These are phyloP conservation scores for Ochropleura leucogaster DNA, from an alignment of 2,888 invertebrate genomes.

Conservation along the genomic window DNA sequence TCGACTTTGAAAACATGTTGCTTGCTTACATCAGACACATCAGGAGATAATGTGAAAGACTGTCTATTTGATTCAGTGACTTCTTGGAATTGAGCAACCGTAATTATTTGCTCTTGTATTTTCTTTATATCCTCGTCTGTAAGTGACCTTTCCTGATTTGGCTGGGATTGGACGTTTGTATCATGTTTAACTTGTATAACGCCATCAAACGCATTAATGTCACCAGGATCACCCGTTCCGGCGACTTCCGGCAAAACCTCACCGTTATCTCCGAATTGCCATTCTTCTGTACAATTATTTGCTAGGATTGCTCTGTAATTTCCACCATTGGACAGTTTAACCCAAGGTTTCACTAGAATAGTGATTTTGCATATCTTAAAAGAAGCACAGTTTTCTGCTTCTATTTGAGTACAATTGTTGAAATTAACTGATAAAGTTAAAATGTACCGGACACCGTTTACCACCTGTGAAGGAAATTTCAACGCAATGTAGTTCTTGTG, in stretches of 20 bases:
- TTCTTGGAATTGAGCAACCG: slow-evolving; percentile 66
- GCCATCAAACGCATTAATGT: slow-evolving; percentile 74
- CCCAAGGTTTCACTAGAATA: slow-evolving; percentile 92
- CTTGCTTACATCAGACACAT: slow-evolving; percentile 58
- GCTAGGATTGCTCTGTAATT: slow-evolving; percentile 91
- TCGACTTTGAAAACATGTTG: slow-evolving; percentile 68
- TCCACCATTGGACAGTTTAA: slow-evolving; percentile 89
- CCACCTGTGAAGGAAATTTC: slow-evolving; percentile 84
- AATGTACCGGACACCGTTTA: slow-evolving; percentile 91
- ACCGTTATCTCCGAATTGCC: slow-evolving; percentile 86
- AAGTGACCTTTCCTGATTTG: slow-evolving; percentile 73
- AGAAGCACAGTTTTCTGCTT: slow-evolving; percentile 74
- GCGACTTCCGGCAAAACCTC: slow-evolving; percentile 71
- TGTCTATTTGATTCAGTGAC: slow-evolving; percentile 38
- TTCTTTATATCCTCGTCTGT: slow-evolving; percentile 79
- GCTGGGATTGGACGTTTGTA: slow-evolving; percentile 75
- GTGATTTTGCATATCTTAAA: slow-evolving; percentile 90
- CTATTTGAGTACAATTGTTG: slow-evolving; percentile 81
- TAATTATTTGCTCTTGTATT: slow-evolving; percentile 85
- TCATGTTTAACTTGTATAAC: slow-evolving; percentile 78
- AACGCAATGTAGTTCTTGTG: slow-evolving; percentile 23
- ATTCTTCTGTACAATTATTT: slow-evolving; percentile 92
- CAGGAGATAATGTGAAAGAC: slow-evolving; percentile 41
- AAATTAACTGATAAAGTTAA: slow-evolving; percentile 88
- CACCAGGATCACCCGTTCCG: slow-evolving; percentile 63